Evolutionary conservation across 2,888 invertebrate species (phyloP), one percentile per base, ranked within the genome.

Genomic region (Timema cristinae): DNA sequence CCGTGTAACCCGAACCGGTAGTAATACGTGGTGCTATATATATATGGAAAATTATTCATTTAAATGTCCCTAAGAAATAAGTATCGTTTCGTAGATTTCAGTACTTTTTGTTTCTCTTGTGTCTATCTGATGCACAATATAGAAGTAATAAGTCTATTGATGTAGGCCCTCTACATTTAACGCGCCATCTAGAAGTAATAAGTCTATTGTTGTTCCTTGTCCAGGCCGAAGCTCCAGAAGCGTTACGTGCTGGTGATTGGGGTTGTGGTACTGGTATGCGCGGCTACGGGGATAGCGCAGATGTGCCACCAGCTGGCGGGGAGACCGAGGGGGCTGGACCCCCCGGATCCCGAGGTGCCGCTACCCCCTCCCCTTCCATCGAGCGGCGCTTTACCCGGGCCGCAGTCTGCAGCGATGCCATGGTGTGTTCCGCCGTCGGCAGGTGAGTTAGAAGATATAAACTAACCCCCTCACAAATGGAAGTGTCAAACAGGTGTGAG

Each of bases 401-500:
- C 0, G 94, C 92, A 0, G 90, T 95, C 16, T 92, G 92, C 79
- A 89, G 92, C 0, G 95, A 95, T 80, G 90, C 89, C 6, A 85
- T 86, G 6, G 86, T 87, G 7, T 95, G 94, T 81, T 93, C 94
- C 5, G 81, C 85, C 75, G 88, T 94, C 76, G 94, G 94, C 81
- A 90, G 87, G 93, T 94, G 83, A 82, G 86, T 67, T 10, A 4
- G 32, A 32, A 32, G 32, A 32, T 1, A 32, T 32, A 32, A 32
- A 32, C 32, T 32, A 13, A 15, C 50, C 9, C 9, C 8, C 15
- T n/a, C n/a, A n/a, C n/a, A n/a, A n/a, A n/a, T n/a, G n/a, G n/a
- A n/a, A n/a, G n/a, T n/a, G n/a, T n/a, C n/a, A n/a, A n/a, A n/a
- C n/a, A n/a, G n/a, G n/a, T n/a, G n/a, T n/a, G n/a, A n/a, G n/a